Evolutionary conservation across 2,797 vertebrate species (phyloP).

Genomic region (Eleutherodactylus coqui): DNA sequence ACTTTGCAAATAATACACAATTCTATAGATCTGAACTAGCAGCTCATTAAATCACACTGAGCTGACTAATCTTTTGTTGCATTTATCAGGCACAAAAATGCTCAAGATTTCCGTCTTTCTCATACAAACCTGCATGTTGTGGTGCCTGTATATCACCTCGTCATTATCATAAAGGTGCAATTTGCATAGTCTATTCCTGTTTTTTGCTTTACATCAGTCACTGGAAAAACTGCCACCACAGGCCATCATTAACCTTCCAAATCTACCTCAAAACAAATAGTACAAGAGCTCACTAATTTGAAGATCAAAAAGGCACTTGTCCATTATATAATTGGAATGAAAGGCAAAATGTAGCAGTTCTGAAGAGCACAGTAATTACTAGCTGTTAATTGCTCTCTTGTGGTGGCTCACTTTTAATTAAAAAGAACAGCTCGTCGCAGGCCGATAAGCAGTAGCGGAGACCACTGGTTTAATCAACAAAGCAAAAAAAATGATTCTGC

Average conservation of each 20-base stretch:
- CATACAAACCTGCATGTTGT: constrained; percentile 77
- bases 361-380: constrained; percentile 98
- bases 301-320: constrained; percentile 99
- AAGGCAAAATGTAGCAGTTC: constrained; percentile 96
- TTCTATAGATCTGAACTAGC: neutral
- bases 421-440: constrained; percentile 96
- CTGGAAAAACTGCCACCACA: constrained; percentile 87
- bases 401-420: constrained; percentile 99
- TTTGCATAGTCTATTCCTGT: constrained; percentile 87
- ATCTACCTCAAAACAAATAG: constrained; percentile 98
- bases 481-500: constrained; percentile 93
- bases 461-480: constrained; percentile 98
- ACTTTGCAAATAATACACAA: constrained; percentile 15
- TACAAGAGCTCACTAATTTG: constrained; percentile 99
- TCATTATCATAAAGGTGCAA: constrained; percentile 91
- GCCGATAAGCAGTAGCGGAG: constrained; percentile 95
- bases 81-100: constrained; percentile 75
- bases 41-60: constrained; percentile 22
- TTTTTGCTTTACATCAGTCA: constrained; percentile 90
- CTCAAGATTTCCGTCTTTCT: neutral
- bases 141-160: constrained; percentile 73
- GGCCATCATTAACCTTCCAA: constrained; percentile 96
- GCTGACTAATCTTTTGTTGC: constrained; percentile 66
- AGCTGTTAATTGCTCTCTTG: constrained; percentile 99
- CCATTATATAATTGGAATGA: constrained; percentile 98